These are phyloP conservation scores for Varecia variegata DNA, from an alignment of 2,797 vertebrate species.

Conservation along the genomic window DNA sequence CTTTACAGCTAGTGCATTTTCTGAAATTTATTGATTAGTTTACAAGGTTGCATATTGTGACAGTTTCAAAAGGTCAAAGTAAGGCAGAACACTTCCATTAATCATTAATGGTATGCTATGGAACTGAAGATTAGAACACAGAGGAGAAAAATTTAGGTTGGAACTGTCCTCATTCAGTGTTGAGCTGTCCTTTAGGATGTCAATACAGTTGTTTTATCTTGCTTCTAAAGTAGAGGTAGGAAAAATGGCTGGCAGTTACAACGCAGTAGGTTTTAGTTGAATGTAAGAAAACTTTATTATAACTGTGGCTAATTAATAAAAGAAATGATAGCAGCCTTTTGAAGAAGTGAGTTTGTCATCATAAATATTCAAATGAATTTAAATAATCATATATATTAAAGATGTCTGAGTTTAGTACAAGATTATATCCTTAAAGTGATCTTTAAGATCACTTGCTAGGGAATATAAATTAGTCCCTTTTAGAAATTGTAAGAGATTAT, in stretches of 20 bases:
- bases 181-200: neutral
- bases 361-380: neutral
- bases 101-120: constrained; percentile 15
- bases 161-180: neutral
- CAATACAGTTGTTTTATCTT: neutral
- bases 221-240: neutral
- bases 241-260: neutral
- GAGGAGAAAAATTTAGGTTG: neutral
- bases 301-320: neutral
- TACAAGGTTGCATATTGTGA: neutral
- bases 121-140: neutral
- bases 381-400: neutral
- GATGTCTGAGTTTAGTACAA: neutral
- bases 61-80: constrained; percentile 15
- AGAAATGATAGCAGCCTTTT: neutral
- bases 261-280: neutral
- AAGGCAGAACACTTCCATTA: neutral
- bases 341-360: neutral
- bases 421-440: neutral
- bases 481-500: neutral
- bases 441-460: neutral
- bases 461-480: neutral
- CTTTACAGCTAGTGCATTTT: neutral
- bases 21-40: constrained; percentile 7
- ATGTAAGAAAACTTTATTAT: neutral